Conservation (phyloP, 2,888 invertebrate species). For the Leptopilina drosophilae region DNA sequence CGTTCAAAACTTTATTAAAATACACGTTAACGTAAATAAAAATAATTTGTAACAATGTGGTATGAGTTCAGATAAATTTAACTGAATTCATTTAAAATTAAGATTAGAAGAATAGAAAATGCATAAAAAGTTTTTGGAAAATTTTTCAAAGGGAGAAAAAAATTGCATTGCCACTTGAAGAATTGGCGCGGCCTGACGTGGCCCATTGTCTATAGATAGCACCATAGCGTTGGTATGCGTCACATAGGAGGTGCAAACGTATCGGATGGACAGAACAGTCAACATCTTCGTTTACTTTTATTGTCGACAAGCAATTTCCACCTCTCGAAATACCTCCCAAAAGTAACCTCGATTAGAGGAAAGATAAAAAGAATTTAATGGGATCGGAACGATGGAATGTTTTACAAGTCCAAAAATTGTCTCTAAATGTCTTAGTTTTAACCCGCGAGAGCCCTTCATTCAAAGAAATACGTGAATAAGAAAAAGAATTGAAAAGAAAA, state of each 20-base stretch:
- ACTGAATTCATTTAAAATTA: too few species aligned
- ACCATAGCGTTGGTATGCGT: constrained; percentile 51
- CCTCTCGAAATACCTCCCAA: constrained; percentile 29
- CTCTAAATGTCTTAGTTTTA: background rate
- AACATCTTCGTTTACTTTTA: constrained; percentile 49
- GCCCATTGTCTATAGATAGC: constrained; percentile 54
- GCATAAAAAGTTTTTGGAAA: too few species aligned
- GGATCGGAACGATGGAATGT: constrained; percentile 3
- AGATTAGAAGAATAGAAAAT: too few species aligned
- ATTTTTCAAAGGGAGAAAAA: background rate
- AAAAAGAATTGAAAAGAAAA: background rate
- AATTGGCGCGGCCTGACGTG: constrained; percentile 50
- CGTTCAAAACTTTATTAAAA: too few species aligned
- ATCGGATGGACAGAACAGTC: constrained; percentile 50
- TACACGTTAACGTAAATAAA: too few species aligned
- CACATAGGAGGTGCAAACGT: constrained; percentile 48
- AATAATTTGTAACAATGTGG: too few species aligned
- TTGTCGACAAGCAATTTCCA: constrained; percentile 42
- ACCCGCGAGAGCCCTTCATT: background rate
- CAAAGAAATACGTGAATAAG: background rate
- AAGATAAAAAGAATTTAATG: constrained; percentile 21
- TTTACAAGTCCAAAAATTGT: constrained; percentile 7
- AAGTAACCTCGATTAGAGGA: constrained; percentile 31
- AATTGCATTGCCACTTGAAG: constrained; percentile 47
- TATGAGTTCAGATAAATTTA: too few species aligned